Percentiles rank a stretch among this genome's conserved stretches.
phyloP scores from a whole-genome alignment of 2,888 invertebrate genomes.

The Diadromus collaris region DNA sequence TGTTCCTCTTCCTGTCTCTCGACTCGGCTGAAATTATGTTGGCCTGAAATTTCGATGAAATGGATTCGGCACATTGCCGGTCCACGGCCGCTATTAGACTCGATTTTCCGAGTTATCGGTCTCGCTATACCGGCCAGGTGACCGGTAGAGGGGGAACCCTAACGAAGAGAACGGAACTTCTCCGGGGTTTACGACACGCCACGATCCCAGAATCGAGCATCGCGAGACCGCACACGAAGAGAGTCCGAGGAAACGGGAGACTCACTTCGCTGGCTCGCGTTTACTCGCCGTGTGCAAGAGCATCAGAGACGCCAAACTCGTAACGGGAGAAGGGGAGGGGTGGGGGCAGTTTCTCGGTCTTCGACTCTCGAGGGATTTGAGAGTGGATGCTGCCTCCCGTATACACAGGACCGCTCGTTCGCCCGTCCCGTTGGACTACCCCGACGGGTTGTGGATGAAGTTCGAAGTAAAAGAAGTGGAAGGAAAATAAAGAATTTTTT shows the following conservation, averaged over 20 bases:
- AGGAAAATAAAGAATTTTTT: constrained; percentile 28
- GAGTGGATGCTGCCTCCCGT: constrained; percentile 25
- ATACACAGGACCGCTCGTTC: constrained; percentile 26
- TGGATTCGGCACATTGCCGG: constrained; percentile 65
- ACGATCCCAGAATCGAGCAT: not conserved
- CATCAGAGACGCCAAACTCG: constrained; percentile 20
- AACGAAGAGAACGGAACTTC: constrained; percentile 12
- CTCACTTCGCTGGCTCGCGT: constrained; percentile 9
- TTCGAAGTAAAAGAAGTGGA: constrained; percentile 36
- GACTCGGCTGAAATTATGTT: constrained; percentile 70
- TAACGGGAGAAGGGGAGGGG: not conserved
- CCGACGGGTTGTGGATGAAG: constrained; percentile 31
- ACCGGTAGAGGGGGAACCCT: constrained; percentile 29
- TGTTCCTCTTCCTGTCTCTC: constrained; percentile 47
- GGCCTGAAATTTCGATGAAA: constrained; percentile 76
- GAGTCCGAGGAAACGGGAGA: constrained; percentile 4
- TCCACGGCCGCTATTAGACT: constrained; percentile 72
- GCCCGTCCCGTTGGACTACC: constrained; percentile 2
- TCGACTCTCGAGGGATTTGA: constrained; percentile 26
- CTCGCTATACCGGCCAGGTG: constrained; percentile 49
- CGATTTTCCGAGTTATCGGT: constrained; percentile 75
- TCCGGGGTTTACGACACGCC: not conserved
- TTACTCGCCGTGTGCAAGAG: constrained; percentile 12
- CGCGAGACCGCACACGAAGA: not conserved
- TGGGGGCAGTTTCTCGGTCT: constrained; percentile 18